These are phyloP conservation scores for Luscinia luscinia DNA, from an alignment of 2,797 vertebrate species.

Conservation along the genomic window DNA sequence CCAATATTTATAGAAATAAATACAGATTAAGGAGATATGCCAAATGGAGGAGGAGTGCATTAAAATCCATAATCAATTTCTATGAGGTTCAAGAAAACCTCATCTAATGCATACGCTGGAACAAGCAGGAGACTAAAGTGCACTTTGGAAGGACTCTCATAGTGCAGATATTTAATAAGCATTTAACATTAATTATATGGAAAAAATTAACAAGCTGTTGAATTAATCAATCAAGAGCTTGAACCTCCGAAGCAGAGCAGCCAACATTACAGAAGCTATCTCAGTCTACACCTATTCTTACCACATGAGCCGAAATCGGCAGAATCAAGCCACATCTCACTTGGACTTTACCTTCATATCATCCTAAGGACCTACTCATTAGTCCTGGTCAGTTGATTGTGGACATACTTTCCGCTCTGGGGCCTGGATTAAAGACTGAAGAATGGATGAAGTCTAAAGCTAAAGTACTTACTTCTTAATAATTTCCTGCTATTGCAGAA, in stretches of 20 bases:
- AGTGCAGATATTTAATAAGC: neutral
- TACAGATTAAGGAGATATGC: neutral
- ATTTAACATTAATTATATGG: neutral
- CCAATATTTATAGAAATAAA: constrained; percentile 9
- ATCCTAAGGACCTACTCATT: neutral
- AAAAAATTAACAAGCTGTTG: neutral
- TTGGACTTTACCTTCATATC: neutral
- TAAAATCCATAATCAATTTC: neutral
- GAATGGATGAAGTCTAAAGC: neutral
- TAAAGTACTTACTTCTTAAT: neutral
- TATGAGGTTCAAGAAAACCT: neutral
- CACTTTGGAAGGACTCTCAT: neutral
- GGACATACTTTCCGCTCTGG: neutral
- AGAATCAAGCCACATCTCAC: neutral
- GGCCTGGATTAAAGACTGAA: neutral
- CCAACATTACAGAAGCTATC: neutral
- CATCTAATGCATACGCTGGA: neutral
- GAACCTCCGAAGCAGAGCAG: neutral
- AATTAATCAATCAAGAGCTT: neutral
- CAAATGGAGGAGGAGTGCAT: neutral
- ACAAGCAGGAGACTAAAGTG: neutral
- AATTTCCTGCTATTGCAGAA: neutral
- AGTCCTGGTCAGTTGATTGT: neutral
- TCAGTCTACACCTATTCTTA: neutral
- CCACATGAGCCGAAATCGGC: neutral